These are phyloP conservation scores for Meganola albula DNA, from an alignment of 2,888 invertebrate species.

Conservation along the genomic window DNA sequence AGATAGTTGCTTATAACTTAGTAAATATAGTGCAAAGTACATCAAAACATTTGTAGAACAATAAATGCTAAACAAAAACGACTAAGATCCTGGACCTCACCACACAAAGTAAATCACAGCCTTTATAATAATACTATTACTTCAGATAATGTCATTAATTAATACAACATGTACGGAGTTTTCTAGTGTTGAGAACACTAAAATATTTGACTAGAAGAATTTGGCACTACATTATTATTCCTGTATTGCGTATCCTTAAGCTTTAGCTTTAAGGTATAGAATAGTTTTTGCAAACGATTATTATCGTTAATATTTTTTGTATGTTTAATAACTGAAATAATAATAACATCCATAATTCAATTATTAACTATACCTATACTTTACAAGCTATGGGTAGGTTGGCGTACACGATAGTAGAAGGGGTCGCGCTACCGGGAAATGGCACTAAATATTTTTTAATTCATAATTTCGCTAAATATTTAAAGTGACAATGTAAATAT, in stretches of 20 bases:
- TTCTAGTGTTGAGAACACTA: constrained; percentile 34
- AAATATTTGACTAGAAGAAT: constrained; percentile 38
- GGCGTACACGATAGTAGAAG: constrained; percentile 50
- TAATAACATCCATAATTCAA: no score
- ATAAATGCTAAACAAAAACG: constrained; percentile 35
- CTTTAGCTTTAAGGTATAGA: constrained; percentile 33
- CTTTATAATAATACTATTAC: constrained; percentile 51
- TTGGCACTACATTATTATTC: constrained; percentile 48
- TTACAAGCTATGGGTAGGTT: constrained; percentile 55
- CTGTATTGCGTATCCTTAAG: constrained; percentile 37
- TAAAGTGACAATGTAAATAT: constrained; percentile 57
- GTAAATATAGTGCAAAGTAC: constrained; percentile 16
- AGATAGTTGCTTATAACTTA: no score
- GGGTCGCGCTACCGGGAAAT: constrained; percentile 54
- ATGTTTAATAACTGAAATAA: no score
- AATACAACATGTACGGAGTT: constrained; percentile 30
- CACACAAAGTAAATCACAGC: constrained; percentile 71
- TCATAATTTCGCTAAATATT: constrained; percentile 57
- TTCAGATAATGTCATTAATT: constrained; percentile 25
- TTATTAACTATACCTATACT: constrained; percentile 60
- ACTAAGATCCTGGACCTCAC: constrained; percentile 55
- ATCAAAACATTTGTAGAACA: constrained; percentile 29
- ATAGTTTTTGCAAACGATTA: no score
- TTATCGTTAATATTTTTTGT: no score
- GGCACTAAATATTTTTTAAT: constrained; percentile 54